Evolutionary conservation across 2,888 invertebrate genomes (phyloP), one percentile per base, ranked within the genome.

Genomic region (Zygogramma bicolorata): DNA sequence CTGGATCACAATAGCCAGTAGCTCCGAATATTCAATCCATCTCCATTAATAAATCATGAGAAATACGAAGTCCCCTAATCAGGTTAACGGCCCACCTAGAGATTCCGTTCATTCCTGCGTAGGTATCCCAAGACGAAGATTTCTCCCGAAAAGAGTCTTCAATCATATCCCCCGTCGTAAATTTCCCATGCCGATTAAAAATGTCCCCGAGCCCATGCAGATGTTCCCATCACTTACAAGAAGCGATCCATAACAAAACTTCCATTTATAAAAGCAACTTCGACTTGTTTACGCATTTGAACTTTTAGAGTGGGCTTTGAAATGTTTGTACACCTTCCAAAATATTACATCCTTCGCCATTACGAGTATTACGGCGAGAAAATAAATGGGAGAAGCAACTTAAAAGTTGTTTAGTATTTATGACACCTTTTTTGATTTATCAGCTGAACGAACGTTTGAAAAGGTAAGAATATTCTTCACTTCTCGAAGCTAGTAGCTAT

Each of bases 301-400:
- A 74, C 71, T 68, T 71, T 69, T 65, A 66, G 65, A 71, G 74
- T 74, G 63, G 74, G 68, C 40, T 74, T 73, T 53, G 68, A 71
- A 65, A 70, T 66, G 69, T 69, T 69, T 63, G 53, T 62, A 70
- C 65, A 68, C 68, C 57, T 60, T 59, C 53, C 40, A 60, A 74
- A 62, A 71, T 68, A 62, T 71, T 63, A 63, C 63, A 31, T 63
- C 63, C 63, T 58, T 63, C 57, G 40, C 59, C 29, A 68, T 57
- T 62, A 53, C 38, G 25, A 3, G 15, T 29, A 18, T 57, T 27
- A 40, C 63, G 46, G 58, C 10, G 20, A 22, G 58, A 58, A 22
- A 46, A 65, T 69, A 71, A 74, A 74, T 69, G 62, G 57, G 65
- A 60, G 62, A 40, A 34, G 65, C 61, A 68, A 66, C 68, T 66